phyloP scores from a whole-genome alignment of 2,888 invertebrate species.

The Tinea pellionella region DNA sequence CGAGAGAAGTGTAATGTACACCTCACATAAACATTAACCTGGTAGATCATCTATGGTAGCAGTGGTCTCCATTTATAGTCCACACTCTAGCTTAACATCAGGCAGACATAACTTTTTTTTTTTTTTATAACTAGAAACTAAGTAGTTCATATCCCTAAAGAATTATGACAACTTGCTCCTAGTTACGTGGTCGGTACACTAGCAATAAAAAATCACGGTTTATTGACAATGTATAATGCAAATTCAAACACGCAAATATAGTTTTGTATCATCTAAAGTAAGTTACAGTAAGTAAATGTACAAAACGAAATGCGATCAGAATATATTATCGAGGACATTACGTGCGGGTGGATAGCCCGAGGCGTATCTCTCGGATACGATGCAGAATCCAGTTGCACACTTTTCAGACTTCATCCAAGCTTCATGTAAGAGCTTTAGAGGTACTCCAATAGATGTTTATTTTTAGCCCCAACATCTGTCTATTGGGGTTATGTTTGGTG shows the following conservation, averaged over 20 bases:
- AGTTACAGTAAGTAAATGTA: constrained; percentile 11
- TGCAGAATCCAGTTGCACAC: constrained; percentile 48
- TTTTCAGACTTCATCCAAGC: constrained; percentile 42
- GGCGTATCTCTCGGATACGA: constrained; percentile 38
- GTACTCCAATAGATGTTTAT: neutral
- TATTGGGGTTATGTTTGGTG: neutral
- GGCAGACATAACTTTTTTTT: too few species aligned
- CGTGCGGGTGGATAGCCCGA: constrained; percentile 48
- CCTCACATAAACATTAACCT: too few species aligned
- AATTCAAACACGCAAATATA: neutral
- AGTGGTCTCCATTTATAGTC: too few species aligned
- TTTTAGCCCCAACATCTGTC: neutral
- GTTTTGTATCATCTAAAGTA: constrained; percentile 9
- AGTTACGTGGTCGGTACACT: too few species aligned
- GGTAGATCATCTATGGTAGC: too few species aligned
- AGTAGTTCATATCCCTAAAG: too few species aligned
- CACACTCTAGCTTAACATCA: too few species aligned
- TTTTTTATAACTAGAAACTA: too few species aligned
- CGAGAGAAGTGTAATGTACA: too few species aligned
- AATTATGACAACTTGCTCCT: too few species aligned
- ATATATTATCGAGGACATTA: constrained; percentile 63
- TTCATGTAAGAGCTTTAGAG: constrained; percentile 14
- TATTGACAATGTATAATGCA: neutral
- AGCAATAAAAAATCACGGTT: neutral
- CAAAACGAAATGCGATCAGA: constrained; percentile 48